Percentiles rank a stretch among this genome's conserved stretches.
These are phyloP conservation scores for Drosophila villosipedis DNA, from an alignment of 2,888 invertebrate species.

Conservation along the genomic window DNA sequence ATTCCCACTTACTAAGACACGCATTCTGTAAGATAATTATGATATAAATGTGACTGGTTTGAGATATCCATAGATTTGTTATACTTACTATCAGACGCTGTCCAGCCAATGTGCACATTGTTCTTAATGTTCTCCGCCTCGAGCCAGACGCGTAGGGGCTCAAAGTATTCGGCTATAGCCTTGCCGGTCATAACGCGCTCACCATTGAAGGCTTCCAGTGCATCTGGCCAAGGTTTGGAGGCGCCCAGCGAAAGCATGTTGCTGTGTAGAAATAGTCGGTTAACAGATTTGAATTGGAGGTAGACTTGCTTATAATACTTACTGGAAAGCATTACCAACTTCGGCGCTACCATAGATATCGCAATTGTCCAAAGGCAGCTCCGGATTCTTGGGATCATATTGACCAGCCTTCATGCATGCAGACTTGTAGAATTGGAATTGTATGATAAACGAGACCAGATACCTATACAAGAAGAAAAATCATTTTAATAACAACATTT, in stretches of 20 bases:
- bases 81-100: constrained; percentile 83
- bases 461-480: constrained; percentile 86
- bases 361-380: constrained; percentile 92
- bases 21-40: constrained; percentile 57
- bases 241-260: constrained; percentile 90
- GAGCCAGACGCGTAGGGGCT: constrained; percentile 91
- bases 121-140: constrained; percentile 90
- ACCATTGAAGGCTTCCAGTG: constrained; percentile 92
- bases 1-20: constrained; percentile 39
- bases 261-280: constrained; percentile 82
- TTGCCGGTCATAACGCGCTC: constrained; percentile 91
- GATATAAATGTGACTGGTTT: not conserved
- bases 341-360: constrained; percentile 93
- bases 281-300: not conserved
- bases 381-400: constrained; percentile 89
- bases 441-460: constrained; percentile 91
- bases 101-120: constrained; percentile 89
- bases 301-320: constrained; percentile 62
- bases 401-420: constrained; percentile 92
- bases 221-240: constrained; percentile 93
- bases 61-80: fast-evolving
- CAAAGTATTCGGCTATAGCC: constrained; percentile 92
- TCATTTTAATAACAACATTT: not conserved
- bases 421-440: constrained; percentile 92
- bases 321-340: constrained; percentile 91